Evolutionary conservation across 2,113 vertebrate genomes (phyloP).

Genomic region (Lamprotornis superbus): DNA sequence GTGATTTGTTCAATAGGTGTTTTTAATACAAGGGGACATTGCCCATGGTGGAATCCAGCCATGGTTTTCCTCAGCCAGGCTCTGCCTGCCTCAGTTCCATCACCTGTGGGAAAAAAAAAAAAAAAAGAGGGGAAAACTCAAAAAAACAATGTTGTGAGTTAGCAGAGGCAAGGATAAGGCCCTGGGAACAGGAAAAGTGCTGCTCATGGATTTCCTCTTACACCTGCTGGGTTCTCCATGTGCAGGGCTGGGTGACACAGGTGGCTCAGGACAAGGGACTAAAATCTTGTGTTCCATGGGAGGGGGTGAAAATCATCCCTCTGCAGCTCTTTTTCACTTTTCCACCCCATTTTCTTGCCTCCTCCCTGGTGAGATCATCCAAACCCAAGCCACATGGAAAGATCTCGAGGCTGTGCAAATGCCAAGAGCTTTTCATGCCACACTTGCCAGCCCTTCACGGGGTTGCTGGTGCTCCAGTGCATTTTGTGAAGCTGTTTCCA

Average conservation of each 20-base stretch:
- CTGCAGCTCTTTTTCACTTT: background rate
- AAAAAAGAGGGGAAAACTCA: background rate
- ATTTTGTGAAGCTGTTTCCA: background rate
- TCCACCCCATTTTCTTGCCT: background rate
- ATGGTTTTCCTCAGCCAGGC: background rate
- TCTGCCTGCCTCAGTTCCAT: background rate
- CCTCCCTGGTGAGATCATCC: background rate
- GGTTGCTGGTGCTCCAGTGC: background rate
- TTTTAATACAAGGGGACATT: background rate
- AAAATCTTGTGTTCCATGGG: background rate
- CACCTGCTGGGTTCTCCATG: background rate
- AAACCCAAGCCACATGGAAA: background rate
- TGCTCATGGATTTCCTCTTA: background rate
- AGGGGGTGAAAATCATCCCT: background rate
- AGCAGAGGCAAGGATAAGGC: background rate
- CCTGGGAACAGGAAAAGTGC: background rate
- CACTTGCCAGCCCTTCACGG: background rate
- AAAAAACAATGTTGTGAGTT: too few species aligned
- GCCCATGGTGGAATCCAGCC: background rate
- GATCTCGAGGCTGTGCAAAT: background rate
- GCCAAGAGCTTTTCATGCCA: background rate
- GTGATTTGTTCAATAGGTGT: background rate
- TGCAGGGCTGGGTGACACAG: background rate
- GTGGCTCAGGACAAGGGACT: background rate
- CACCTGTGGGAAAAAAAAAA: background rate